Evolutionary conservation across 1,140 invertebrate genomes (phyloP), one percentile per base, ranked within the genome.

Genomic region (Plodia interpunctella): DNA sequence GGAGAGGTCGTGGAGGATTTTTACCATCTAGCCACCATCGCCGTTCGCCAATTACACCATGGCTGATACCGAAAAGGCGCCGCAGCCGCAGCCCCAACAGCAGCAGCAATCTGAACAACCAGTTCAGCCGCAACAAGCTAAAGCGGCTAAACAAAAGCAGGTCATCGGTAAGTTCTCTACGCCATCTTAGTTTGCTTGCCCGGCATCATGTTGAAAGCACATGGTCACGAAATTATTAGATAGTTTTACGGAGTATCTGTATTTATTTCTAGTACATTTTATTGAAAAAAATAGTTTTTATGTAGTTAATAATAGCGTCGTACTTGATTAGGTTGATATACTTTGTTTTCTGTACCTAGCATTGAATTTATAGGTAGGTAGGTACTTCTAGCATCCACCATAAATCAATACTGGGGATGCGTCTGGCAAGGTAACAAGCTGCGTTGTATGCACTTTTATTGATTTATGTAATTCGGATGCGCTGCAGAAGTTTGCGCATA

Each of bases 21-120:
- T 88, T 90, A 89, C 85, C 88, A 89, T 88, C 87, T 90, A 80
- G 77, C 85, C 88, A 90, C 87, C 88, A 87, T 90, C 86, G 87
- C 87, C 88, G 84, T 87, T 88, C 87, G 87, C 87, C 88, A 89
- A 88, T 85, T 89, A 90, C 88, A 90, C 85, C 89, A 90, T 90
- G 89, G 87, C 88, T 87, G 89, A 90, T 85, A 87, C 87, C 86
- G 89, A 90, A 80, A 87, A 88, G 81, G 83, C 87, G 79, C 84
- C 87, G 76, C 86, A 88, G 82, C 78, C 81, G 83, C 84, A 86
- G 82, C 83, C 82, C 68, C 83, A 82, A 75, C 81, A 78, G 68
- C 78, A 74, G 57, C 75, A 82, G 63, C 74, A 86, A 70, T 72
- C 75, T 66, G 78, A 87, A 49, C 78, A 79, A 66, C 74, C 72